Evolutionary conservation across 2,797 vertebrate genomes (phyloP).

Genomic region (Pseudochromis fuscus): DNA sequence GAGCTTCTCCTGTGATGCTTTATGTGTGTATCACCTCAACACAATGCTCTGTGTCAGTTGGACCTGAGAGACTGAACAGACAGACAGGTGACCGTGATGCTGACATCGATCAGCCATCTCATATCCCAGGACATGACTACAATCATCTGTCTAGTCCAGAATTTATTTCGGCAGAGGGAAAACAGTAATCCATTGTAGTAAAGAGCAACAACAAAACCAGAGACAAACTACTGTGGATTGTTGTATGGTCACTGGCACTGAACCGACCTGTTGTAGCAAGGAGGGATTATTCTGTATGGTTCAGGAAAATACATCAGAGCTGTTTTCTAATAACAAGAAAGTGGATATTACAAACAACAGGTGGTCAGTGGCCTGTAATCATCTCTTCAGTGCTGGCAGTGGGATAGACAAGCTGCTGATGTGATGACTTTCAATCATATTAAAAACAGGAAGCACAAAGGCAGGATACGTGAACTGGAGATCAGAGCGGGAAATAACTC

Average conservation of each 20-base stretch:
- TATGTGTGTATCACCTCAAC: background rate
- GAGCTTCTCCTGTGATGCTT: background rate
- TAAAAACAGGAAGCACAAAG: background rate
- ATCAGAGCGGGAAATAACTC: background rate
- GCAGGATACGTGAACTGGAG: background rate
- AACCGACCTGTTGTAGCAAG: background rate
- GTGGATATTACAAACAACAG: background rate
- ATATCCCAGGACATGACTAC: background rate
- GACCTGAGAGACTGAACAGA: background rate
- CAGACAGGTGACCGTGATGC: background rate
- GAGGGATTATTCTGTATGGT: background rate
- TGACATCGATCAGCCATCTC: background rate
- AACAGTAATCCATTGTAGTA: background rate
- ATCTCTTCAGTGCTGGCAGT: background rate
- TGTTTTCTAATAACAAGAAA: background rate
- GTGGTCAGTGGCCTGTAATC: background rate
- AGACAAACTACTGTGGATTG: background rate
- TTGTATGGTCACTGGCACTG: slow-evolving; percentile 2
- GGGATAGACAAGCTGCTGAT: background rate
- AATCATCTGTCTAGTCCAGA: background rate
- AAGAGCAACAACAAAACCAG: slow-evolving; percentile 3
- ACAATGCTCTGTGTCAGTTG: too few relatives aligned
- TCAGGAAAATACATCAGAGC: background rate
- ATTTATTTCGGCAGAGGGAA: background rate
- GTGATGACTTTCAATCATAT: background rate